phyloP scores from a whole-genome alignment of 2,113 vertebrate species.

The Xiphophorus maculatus region DNA sequence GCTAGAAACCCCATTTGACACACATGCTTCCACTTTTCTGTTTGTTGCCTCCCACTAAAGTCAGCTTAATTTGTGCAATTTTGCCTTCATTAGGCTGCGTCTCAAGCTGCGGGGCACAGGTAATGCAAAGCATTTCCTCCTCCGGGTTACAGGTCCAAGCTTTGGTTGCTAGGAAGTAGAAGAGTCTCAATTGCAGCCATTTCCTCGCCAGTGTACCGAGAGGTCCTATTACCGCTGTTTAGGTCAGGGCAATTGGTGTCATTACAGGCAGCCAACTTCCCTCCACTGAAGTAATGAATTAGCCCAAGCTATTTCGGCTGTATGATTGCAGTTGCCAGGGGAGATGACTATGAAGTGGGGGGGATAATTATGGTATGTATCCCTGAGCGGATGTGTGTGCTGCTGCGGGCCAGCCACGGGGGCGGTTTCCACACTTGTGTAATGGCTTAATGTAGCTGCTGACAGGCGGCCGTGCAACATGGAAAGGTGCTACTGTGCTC shows the following conservation, averaged over 20 bases:
- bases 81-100: conserved; percentile 77
- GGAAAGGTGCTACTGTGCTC: conserved; percentile 76
- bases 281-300: conserved; percentile 93
- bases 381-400: conserved; percentile 69
- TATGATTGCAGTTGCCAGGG: conserved; percentile 90
- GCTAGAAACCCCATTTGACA: conserved; percentile 70
- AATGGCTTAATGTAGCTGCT: conserved; percentile 73
- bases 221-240: conserved; percentile 93
- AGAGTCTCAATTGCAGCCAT: conserved; percentile 88
- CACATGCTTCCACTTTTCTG: conserved; percentile 83
- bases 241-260: conserved; percentile 95
- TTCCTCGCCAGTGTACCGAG: conserved; percentile 87
- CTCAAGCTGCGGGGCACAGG: conserved; percentile 78
- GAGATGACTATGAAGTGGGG: conserved; percentile 88
- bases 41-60: conserved; percentile 67
- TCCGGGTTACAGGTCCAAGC: conserved; percentile 75
- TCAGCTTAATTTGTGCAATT: conserved; percentile 78
- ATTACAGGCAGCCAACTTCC: conserved; percentile 97
- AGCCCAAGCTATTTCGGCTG: conserved; percentile 90
- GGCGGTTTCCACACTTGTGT: conserved; percentile 67
- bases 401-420: conserved; percentile 58
- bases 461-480: conserved; percentile 67
- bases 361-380: conserved; percentile 79
- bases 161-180: conserved; percentile 88
- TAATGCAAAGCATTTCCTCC: conserved; percentile 76